These are phyloP conservation scores for Heliconius hewitsoni DNA, from an alignment of 1,140 invertebrate species.

Conservation along the genomic window DNA sequence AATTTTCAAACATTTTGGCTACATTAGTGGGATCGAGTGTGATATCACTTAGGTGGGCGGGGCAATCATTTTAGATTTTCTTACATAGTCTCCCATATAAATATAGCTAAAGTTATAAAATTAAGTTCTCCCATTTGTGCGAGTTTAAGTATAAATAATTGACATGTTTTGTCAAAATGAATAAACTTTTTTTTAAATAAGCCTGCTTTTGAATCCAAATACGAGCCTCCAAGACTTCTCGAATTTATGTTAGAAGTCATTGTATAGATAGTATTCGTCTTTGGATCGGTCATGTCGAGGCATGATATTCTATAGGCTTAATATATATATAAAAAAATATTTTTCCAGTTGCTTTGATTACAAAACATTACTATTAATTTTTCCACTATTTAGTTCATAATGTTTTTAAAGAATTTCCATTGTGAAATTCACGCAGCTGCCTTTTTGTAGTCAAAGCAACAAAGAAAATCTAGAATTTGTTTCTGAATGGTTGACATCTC, in stretches of 20 bases:
- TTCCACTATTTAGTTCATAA: not conserved
- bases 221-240: not conserved
- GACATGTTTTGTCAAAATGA: too few relatives aligned
- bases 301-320: not conserved
- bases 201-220: not conserved
- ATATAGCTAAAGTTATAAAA: not conserved
- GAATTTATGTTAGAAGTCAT: not conserved
- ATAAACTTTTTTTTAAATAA: not conserved
- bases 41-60: not conserved
- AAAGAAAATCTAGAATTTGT: not conserved
- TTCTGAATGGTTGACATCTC: conserved; percentile 1
- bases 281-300: not conserved
- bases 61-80: not conserved
- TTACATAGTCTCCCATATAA: not conserved
- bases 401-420: not conserved
- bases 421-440: not conserved
- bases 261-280: not conserved
- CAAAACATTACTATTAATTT: not conserved
- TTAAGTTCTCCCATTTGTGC: conserved; percentile 10
- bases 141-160: not conserved
- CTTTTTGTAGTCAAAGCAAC: not conserved
- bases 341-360: not conserved
- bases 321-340: not conserved
- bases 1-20: too few relatives aligned
- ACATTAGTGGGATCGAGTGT: not conserved